Evolutionary conservation across 2,113 vertebrate species (phyloP).

Genomic region (Craseonycteris thonglongyai): DNA sequence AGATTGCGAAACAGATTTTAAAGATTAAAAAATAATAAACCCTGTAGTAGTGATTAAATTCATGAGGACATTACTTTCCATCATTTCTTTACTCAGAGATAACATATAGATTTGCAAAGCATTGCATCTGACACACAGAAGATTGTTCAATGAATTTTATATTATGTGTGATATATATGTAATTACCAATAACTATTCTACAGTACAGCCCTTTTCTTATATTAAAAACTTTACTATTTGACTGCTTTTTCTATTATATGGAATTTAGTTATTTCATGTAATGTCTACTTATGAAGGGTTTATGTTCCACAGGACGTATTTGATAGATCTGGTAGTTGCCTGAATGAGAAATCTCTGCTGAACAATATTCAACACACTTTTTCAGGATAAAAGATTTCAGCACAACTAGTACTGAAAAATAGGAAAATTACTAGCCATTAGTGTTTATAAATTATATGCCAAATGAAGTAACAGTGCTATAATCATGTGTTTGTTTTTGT

Average conservation of each 20-base stretch:
- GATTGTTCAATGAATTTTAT: not conserved
- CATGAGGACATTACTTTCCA: not conserved
- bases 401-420: not conserved
- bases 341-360: not conserved
- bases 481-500: not conserved
- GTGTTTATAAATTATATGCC: not conserved
- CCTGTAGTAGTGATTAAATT: not conserved
- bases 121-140: not conserved
- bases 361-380: not conserved
- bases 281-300: not conserved
- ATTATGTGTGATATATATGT: not conserved
- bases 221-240: not conserved
- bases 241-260: not conserved
- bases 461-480: not conserved
- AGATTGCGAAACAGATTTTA: not conserved
- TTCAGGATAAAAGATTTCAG: not conserved
- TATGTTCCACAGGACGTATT: not conserved
- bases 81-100: not conserved
- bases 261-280: not conserved
- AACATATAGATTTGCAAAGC: not conserved
- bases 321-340: not conserved
- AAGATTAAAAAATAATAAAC: not conserved
- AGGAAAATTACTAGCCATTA: not conserved
- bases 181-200: not conserved
- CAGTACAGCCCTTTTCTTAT: not conserved